Evolutionary conservation across 2,888 invertebrate species (phyloP).

Genomic region (Drosophila falleni): DNA sequence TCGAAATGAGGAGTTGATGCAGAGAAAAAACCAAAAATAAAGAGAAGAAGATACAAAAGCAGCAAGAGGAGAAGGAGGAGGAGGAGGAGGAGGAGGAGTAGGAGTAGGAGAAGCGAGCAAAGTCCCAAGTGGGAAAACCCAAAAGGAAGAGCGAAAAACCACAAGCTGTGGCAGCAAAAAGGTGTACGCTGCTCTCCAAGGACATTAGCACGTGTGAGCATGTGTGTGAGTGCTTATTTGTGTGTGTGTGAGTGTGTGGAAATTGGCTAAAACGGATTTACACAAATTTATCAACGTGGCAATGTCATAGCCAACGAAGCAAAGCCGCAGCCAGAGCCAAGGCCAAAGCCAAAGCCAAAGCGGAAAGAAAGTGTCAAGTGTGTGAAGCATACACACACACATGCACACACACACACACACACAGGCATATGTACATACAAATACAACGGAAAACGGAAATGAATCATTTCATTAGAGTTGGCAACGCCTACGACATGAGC

Average conservation of each 20-base stretch:
- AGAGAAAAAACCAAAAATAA: slow-evolving; percentile 8
- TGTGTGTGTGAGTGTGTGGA: slow-evolving; percentile 46
- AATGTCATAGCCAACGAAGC: slow-evolving; percentile 72
- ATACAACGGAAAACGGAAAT: slow-evolving; percentile 82
- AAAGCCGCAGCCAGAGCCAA: slow-evolving; percentile 58
- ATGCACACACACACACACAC: slow-evolving; percentile 17
- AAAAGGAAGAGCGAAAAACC: slow-evolving; percentile 47
- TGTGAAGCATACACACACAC: slow-evolving; percentile 39
- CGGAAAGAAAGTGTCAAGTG: slow-evolving; percentile 81
- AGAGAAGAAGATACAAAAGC: slow-evolving; percentile 6
- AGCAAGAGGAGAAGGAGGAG: background rate
- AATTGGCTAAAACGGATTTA: slow-evolving; percentile 83
- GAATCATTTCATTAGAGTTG: slow-evolving; percentile 84
- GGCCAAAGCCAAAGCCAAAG: slow-evolving; percentile 44
- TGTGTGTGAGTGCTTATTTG: slow-evolving; percentile 10
- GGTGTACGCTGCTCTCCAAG: slow-evolving; percentile 71
- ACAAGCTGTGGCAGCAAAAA: slow-evolving; percentile 67
- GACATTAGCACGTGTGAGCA: slow-evolving; percentile 68
- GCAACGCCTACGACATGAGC: slow-evolving; percentile 79
- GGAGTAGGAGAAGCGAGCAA: slow-evolving; percentile 19
- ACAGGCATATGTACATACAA: slow-evolving; percentile 27
- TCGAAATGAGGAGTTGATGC: background rate
- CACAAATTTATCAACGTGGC: slow-evolving; percentile 82
- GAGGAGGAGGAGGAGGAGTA: background rate
- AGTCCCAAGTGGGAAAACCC: slow-evolving; percentile 44